phyloP scores from a whole-genome alignment of 2,797 vertebrate genomes.

The Fistularia tabacaria region DNA sequence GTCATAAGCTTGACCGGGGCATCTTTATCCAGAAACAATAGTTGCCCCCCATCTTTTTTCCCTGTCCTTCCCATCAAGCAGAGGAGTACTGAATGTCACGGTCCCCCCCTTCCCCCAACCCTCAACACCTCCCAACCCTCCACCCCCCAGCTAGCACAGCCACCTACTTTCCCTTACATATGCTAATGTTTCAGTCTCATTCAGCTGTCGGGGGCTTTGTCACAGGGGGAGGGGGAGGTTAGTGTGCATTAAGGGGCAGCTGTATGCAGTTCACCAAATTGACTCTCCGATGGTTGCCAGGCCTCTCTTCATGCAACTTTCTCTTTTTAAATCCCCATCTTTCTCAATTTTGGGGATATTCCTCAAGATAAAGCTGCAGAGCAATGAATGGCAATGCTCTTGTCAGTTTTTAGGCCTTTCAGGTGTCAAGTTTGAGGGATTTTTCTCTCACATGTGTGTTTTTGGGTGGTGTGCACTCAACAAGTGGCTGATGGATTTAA shows the following conservation, averaged over 20 bases:
- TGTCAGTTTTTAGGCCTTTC: slow-evolving; percentile 43
- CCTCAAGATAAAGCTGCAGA: slow-evolving; percentile 19
- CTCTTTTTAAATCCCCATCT: slow-evolving; percentile 8
- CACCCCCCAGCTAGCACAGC: slow-evolving; percentile 51
- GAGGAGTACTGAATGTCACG: slow-evolving; percentile 71
- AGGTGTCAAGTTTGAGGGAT: slow-evolving; percentile 27
- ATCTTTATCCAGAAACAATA: slow-evolving; percentile 61
- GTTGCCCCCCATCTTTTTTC: slow-evolving; percentile 23
- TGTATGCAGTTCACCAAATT: slow-evolving; percentile 72
- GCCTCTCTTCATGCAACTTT: slow-evolving; percentile 33
- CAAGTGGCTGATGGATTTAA: slow-evolving; percentile 73
- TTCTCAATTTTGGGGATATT: slow-evolving; percentile 16
- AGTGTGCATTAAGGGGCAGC: slow-evolving; percentile 65
- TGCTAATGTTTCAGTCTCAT: slow-evolving; percentile 73
- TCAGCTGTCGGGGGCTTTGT: slow-evolving; percentile 73
- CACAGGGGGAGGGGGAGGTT: slow-evolving; percentile 42
- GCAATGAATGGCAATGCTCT: slow-evolving; percentile 10
- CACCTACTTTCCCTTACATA: slow-evolving; percentile 76
- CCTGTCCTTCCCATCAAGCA: slow-evolving; percentile 55
- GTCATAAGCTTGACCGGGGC: slow-evolving; percentile 43
- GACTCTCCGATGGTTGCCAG: slow-evolving; percentile 53
- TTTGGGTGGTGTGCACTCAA: slow-evolving; percentile 51
- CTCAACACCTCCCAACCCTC: slow-evolving; percentile 48
- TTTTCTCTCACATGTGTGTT: slow-evolving; percentile 20
- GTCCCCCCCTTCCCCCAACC: slow-evolving; percentile 55